Conservation (phyloP, 2,797 vertebrate genomes). For the Sparus aurata region DNA sequence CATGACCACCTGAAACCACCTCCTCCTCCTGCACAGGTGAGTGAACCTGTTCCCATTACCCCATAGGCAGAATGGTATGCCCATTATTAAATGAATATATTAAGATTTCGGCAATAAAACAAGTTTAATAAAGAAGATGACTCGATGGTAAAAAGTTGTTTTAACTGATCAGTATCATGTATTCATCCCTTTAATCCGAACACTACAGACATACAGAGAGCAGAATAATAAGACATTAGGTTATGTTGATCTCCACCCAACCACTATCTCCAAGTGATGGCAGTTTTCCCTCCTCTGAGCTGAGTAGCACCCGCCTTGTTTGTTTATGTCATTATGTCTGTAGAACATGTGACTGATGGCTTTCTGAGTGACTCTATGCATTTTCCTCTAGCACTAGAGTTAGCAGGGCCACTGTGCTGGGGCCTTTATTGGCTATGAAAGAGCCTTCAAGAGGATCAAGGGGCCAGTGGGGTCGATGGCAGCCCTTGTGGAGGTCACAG, state of each 20-base stretch:
- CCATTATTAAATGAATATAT: not conserved
- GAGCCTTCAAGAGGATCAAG: conserved; percentile 58
- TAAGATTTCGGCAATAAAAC: not conserved
- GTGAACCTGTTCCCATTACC: conserved; percentile 55
- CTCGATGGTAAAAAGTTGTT: not conserved
- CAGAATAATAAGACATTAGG: not conserved
- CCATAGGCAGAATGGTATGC: conserved; percentile 11
- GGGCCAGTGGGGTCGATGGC: conserved; percentile 47
- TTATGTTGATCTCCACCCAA: conserved; percentile 15
- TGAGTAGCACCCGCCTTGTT: conserved; percentile 59
- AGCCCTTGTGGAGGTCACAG: conserved; percentile 71
- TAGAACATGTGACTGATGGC: conserved; percentile 65
- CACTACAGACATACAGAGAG: not conserved
- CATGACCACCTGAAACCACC: conserved; percentile 64
- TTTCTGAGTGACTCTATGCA: conserved; percentile 44
- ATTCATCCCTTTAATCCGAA: not conserved
- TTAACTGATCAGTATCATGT: not conserved
- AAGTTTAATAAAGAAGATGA: not conserved
- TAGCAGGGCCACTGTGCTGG: conserved; percentile 2
- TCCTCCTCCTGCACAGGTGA: conserved; percentile 64
- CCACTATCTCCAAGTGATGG: conserved; percentile 13
- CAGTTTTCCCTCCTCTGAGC: conserved; percentile 40
- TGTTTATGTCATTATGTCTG: conserved; percentile 61
- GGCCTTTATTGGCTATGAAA: conserved; percentile 48
- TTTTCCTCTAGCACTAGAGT: conserved; percentile 36